These are phyloP conservation scores for Dicaeum eximium DNA, from an alignment of 2,113 vertebrate species.

Conservation along the genomic window DNA sequence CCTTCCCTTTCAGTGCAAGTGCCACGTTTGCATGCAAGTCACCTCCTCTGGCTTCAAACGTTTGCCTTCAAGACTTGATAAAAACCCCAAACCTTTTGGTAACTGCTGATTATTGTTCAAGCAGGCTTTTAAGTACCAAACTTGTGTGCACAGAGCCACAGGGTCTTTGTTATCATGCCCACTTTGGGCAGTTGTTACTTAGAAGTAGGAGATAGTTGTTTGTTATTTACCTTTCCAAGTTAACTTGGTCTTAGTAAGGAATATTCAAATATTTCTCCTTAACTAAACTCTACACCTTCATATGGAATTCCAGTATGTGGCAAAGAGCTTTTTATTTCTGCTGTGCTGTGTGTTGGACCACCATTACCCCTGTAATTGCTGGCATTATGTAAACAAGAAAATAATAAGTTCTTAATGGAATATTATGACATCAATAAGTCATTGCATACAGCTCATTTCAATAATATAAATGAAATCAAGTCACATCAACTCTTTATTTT, in stretches of 20 bases:
- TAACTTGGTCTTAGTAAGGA: background rate
- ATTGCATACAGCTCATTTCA: background rate
- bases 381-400: slow-evolving; percentile 16
- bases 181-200: background rate
- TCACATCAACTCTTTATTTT: background rate
- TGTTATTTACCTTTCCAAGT: background rate
- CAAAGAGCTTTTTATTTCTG: background rate
- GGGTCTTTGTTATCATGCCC: background rate
- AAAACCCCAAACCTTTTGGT: background rate
- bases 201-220: background rate
- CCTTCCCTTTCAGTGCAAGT: background rate
- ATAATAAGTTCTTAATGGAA: slow-evolving; percentile 34
- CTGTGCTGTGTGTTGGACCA: background rate
- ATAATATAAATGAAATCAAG: slow-evolving; percentile 2
- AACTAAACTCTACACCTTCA: background rate
- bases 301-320: background rate
- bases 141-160: fast-evolving
- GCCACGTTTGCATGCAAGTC: background rate
- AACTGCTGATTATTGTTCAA: background rate
- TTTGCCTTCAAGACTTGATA: background rate
- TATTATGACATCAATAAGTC: slow-evolving; percentile 25
- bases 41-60: background rate
- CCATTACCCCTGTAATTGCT: background rate
- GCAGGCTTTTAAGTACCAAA: background rate
- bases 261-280: background rate